Conservation (phyloP, 2,888 invertebrate species). For the Caenorhabditis sp. region DNA sequence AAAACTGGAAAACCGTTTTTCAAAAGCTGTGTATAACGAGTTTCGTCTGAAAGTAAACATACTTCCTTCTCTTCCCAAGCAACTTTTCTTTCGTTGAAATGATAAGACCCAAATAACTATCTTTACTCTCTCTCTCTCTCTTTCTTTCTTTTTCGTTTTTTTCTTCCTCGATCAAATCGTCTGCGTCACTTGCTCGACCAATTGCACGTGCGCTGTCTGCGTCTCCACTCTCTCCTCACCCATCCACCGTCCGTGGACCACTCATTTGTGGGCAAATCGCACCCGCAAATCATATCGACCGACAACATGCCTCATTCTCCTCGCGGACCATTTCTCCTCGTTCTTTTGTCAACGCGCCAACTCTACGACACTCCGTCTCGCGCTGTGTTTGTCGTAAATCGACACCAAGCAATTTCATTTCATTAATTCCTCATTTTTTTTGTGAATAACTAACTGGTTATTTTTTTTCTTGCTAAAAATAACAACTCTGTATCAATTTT, state of each 20-base stretch:
- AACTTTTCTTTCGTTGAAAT: slow-evolving; percentile 13
- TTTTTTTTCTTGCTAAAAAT: too few relatives aligned
- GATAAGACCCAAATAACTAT: slow-evolving; percentile 48
- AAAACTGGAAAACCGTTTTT: slow-evolving; percentile 2
- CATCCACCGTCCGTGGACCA: background rate
- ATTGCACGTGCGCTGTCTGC: slow-evolving; percentile 32
- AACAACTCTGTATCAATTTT: background rate
- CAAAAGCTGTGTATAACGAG: slow-evolving; percentile 17
- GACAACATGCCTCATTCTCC: background rate
- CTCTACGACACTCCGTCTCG: slow-evolving; percentile 37
- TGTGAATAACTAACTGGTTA: background rate
- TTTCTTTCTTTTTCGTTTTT: too few relatives aligned
- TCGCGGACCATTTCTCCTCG: background rate
- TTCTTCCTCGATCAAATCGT: slow-evolving; percentile 20
- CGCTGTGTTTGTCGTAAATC: slow-evolving; percentile 35
- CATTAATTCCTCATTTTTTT: background rate
- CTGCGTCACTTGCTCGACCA: slow-evolving; percentile 33
- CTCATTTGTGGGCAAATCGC: background rate
- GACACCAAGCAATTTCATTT: background rate
- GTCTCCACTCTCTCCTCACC: slow-evolving; percentile 24
- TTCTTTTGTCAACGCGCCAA: background rate
- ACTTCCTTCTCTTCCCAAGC: slow-evolving; percentile 8
- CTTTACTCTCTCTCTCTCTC: slow-evolving; percentile 16
- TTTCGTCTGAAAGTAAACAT: slow-evolving; percentile 52
- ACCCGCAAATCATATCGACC: background rate